Conservation (phyloP, 2,113 vertebrate genomes). For the Hypomesus transpacificus region DNA sequence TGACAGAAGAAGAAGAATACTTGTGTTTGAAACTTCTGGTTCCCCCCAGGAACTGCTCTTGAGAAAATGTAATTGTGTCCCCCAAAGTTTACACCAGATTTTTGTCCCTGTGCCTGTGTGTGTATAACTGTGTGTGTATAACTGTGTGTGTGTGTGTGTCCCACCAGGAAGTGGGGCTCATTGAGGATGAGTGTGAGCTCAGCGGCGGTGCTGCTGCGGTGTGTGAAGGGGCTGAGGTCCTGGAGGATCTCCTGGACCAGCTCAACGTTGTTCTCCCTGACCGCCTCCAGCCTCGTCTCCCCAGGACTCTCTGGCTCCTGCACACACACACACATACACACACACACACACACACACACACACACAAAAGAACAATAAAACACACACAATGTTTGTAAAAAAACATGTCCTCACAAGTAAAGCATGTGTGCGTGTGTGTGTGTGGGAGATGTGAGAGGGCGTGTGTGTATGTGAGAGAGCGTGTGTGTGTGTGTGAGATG, state of each 20-base stretch:
- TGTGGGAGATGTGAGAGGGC: no score
- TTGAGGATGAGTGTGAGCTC: constrained; percentile 84
- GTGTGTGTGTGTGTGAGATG: no score
- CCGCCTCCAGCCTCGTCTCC: constrained; percentile 83
- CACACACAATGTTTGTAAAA: neutral
- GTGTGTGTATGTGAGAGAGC: no score
- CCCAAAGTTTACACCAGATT: neutral
- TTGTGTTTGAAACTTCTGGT: neutral
- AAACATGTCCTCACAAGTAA: neutral
- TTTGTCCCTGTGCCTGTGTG: neutral
- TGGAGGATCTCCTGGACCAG: constrained; percentile 92
- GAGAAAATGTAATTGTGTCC: neutral
- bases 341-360: constrained; percentile 15
- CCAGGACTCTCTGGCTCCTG: constrained; percentile 84
- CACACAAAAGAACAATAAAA: neutral
- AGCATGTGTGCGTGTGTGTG: no score
- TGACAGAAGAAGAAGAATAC: neutral
- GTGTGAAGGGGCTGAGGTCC: constrained; percentile 81
- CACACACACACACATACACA: constrained; percentile 12
- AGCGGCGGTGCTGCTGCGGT: constrained; percentile 72
- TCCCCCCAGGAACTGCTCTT: neutral
- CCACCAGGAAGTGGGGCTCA: constrained; percentile 92
- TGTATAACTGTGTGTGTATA: neutral
- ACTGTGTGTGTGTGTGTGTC: constrained; percentile 9
- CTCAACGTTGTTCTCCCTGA: constrained; percentile 89